phyloP scores from a whole-genome alignment of 2,888 invertebrate genomes.

The Frankliniella fusca region DNA sequence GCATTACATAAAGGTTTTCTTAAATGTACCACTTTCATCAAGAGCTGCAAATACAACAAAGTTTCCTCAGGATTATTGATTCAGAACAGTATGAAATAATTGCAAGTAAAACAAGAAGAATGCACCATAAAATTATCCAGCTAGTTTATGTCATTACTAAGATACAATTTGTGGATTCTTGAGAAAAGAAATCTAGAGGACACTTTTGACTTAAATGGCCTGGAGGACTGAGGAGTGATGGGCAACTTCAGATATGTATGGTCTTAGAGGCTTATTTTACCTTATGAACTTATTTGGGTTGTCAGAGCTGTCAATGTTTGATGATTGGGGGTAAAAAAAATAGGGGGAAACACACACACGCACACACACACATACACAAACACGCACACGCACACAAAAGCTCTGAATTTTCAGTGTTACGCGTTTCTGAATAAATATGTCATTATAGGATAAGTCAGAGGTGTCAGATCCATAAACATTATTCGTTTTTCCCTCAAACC shows the following conservation, averaged over 20 bases:
- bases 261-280: not conserved
- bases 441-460: not conserved
- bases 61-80: too few relatives aligned
- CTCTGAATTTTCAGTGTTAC: not conserved
- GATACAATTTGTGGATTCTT: not conserved
- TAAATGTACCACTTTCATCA: too few relatives aligned
- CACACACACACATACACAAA: too few relatives aligned
- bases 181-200: not conserved
- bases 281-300: not conserved
- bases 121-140: too few relatives aligned
- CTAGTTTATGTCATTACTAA: not conserved
- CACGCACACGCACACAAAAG: too few relatives aligned
- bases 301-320: not conserved
- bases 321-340: not conserved
- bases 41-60: too few relatives aligned
- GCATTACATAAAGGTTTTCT: too few relatives aligned
- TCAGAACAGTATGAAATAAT: too few relatives aligned
- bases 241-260: too few relatives aligned
- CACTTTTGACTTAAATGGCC: not conserved
- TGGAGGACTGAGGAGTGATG: too few relatives aligned
- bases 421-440: slow-evolving; percentile 1
- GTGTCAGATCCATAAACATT: not conserved
- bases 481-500: not conserved
- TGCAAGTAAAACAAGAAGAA: too few relatives aligned
- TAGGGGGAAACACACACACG: too few relatives aligned